Conservation (phyloP, 2,888 invertebrate genomes). For the Dasysyrphus tricinctus region DNA sequence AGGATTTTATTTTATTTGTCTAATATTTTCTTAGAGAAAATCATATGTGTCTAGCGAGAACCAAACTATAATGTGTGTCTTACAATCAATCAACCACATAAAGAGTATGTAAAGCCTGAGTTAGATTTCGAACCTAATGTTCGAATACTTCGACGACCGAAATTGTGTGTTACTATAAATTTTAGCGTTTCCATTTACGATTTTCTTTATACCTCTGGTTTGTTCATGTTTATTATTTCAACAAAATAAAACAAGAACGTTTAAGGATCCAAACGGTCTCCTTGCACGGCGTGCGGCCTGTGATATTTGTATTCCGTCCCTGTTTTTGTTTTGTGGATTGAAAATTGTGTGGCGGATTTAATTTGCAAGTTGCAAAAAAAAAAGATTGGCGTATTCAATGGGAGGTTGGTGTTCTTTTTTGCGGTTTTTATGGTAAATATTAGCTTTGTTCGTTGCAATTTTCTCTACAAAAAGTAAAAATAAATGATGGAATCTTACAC, state of each 20-base stretch:
- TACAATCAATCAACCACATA: not conserved
- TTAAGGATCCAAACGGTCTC: not conserved
- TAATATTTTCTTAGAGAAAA: too few relatives aligned
- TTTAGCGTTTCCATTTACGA: too few relatives aligned
- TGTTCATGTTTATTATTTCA: too few relatives aligned
- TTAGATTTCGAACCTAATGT: not conserved
- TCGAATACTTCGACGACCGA: not conserved
- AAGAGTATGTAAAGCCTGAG: not conserved
- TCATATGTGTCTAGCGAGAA: too few relatives aligned
- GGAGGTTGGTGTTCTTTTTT: constrained; percentile 49
- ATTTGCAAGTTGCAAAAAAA: constrained; percentile 36
- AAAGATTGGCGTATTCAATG: constrained; percentile 21
- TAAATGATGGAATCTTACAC: constrained; percentile 1
- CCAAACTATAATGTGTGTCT: too few relatives aligned
- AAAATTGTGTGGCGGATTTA: constrained; percentile 37
- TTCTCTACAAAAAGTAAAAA: not conserved
- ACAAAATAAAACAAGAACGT: not conserved
- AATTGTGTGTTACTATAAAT: not conserved
- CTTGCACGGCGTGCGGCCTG: not conserved
- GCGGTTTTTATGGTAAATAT: constrained; percentile 45
- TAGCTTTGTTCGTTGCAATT: constrained; percentile 46
- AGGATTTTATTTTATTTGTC: not conserved
- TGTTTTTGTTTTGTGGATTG: not conserved
- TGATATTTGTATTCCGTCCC: not conserved
- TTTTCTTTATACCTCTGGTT: too few relatives aligned